Percentiles rank a stretch among this genome's conserved stretches.
phyloP scores from a whole-genome alignment of 2,797 vertebrate species.

The Cheirogaleus major region DNA sequence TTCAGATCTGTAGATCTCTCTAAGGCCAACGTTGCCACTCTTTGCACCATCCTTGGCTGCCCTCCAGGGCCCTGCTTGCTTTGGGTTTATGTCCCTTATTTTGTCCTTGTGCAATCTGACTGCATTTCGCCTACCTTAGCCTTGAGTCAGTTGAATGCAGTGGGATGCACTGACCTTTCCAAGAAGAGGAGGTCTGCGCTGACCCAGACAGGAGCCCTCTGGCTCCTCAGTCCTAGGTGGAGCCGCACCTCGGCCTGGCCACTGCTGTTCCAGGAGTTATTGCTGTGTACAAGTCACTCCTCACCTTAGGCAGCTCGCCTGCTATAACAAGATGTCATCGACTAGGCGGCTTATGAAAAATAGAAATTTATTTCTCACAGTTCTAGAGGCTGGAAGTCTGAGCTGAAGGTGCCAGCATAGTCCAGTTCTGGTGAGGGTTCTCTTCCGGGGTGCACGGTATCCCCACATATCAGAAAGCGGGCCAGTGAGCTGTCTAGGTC shows the following conservation, averaged over 20 bases:
- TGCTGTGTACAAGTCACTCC: not conserved
- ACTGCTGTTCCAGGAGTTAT: fast-evolving
- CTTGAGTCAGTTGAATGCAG: not conserved
- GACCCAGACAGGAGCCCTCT: not conserved
- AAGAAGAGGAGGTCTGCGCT: not conserved
- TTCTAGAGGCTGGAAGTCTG: not conserved
- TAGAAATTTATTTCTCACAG: not conserved
- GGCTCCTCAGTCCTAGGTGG: not conserved
- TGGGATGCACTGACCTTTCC: not conserved
- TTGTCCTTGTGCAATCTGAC: not conserved
- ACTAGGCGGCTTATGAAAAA: not conserved
- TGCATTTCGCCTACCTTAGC: not conserved
- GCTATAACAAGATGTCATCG: not conserved
- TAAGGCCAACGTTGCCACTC: not conserved
- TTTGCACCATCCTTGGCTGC: not conserved
- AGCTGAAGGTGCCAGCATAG: not conserved
- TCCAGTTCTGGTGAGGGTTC: not conserved
- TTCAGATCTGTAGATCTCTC: not conserved
- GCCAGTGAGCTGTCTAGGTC: not conserved
- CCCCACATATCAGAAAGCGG: fast-evolving
- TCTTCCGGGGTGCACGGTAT: not conserved
- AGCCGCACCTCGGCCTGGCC: not conserved
- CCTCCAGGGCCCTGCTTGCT: not conserved
- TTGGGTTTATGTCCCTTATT: not conserved
- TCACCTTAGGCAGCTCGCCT: not conserved